Evolutionary conservation across 1,140 invertebrate genomes (phyloP).

Genomic region (Hyles vespertilio): DNA sequence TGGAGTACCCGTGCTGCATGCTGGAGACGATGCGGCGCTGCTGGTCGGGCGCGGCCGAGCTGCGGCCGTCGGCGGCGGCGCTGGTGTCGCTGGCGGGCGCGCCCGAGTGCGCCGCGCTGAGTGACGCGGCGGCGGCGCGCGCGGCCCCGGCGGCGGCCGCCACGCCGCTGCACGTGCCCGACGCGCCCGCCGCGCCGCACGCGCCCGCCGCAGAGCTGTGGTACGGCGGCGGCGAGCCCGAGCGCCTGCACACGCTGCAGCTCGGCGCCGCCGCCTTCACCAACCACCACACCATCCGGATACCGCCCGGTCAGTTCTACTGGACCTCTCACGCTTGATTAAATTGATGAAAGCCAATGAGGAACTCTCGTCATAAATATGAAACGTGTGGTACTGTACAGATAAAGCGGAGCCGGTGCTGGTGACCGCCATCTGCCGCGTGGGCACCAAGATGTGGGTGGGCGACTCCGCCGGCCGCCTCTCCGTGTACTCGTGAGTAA

Average conservation of each 20-base stretch:
- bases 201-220: conserved; percentile 35
- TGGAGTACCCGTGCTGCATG: conserved; percentile 91
- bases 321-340: not conserved
- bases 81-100: conserved; percentile 93
- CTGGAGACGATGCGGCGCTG: conserved; percentile 97
- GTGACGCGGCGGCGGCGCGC: conserved; percentile 36
- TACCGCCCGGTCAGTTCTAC: conserved; percentile 39
- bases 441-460: conserved; percentile 87
- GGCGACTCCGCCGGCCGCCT: conserved; percentile 89
- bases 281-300: conserved; percentile 46
- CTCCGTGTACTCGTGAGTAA: conserved; percentile 84
- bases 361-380: not conserved
- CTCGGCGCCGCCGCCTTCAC: conserved; percentile 36
- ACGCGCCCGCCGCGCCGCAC: conserved; percentile 1
- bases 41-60: conserved; percentile 79
- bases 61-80: conserved; percentile 92
- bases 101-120: conserved; percentile 87
- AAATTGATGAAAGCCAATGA: not conserved
- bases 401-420: conserved; percentile 71
- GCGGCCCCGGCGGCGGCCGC: conserved; percentile 21
- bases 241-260: conserved; percentile 47
- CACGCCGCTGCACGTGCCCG: conserved; percentile 13
- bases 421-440: conserved; percentile 81
- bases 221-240: conserved; percentile 55
- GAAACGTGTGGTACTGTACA: conserved; percentile 12